Evolutionary conservation across 2,888 invertebrate species (phyloP).

Genomic region (Horisme vitalbata): DNA sequence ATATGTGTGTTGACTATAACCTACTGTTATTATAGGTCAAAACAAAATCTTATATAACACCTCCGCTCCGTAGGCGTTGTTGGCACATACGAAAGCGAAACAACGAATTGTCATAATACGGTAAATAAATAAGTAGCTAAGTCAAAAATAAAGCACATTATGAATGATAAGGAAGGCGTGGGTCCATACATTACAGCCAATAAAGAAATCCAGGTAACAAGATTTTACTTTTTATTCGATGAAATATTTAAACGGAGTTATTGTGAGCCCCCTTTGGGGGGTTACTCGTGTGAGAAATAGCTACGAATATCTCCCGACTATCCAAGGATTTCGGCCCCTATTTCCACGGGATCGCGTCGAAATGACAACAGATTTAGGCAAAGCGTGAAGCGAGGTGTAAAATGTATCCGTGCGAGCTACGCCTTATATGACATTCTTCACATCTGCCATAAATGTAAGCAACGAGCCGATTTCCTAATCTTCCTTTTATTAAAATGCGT

Average conservation of each 20-base stretch:
- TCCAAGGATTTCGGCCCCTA: slow-evolving; percentile 72
- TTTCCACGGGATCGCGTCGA: slow-evolving; percentile 74
- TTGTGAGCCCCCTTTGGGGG: slow-evolving; percentile 33
- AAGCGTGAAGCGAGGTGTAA: slow-evolving; percentile 80
- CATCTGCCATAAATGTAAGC: slow-evolving; percentile 67
- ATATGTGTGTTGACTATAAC: too few species aligned
- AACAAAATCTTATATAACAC: too few species aligned
- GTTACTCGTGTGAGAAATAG: slow-evolving; percentile 73
- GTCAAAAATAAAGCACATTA: slow-evolving; percentile 11
- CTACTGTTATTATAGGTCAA: too few species aligned
- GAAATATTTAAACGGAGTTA: slow-evolving; percentile 73
- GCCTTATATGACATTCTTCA: slow-evolving; percentile 79
- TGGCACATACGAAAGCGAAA: too few species aligned
- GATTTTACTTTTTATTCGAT: slow-evolving; percentile 68
- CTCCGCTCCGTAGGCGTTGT: too few species aligned
- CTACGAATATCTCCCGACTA: slow-evolving; percentile 73
- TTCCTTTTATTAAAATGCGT: slow-evolving; percentile 74
- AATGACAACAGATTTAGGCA: slow-evolving; percentile 82
- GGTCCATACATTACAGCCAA: slow-evolving; percentile 13
- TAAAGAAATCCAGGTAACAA: slow-evolving; percentile 50
- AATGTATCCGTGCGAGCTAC: slow-evolving; percentile 76
- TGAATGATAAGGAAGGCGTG: slow-evolving; percentile 4
- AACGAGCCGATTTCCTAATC: slow-evolving; percentile 69
- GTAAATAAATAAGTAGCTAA: background rate
- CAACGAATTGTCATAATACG: too few species aligned